Percentiles rank a stretch among this genome's conserved stretches.
These are phyloP conservation scores for Cherax quadricarinatus DNA, from an alignment of 1,140 invertebrate genomes.

Conservation along the genomic window DNA sequence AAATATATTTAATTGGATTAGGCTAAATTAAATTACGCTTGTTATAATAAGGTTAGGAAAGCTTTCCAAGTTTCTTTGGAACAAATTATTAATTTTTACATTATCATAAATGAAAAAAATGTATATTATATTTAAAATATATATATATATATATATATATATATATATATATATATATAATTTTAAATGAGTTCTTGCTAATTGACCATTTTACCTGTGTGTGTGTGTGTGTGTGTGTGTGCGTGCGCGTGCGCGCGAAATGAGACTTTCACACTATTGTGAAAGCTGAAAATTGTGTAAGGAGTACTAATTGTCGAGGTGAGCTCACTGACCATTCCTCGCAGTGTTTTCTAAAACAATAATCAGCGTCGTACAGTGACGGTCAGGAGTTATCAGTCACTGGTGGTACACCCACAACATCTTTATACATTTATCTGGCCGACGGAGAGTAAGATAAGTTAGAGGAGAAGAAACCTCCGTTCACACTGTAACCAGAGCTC, in stretches of 20 bases:
- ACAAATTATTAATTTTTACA: too few relatives aligned
- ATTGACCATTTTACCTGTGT: not conserved
- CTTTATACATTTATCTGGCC: not conserved
- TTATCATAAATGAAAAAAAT: too few relatives aligned
- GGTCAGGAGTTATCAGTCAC: not conserved
- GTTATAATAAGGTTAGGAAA: too few relatives aligned
- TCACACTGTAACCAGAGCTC: not conserved
- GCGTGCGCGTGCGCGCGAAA: not conserved
- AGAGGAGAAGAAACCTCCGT: not conserved
- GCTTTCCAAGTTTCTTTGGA: too few relatives aligned
- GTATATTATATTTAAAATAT: too few relatives aligned
- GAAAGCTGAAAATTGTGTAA: too few relatives aligned
- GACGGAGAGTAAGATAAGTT: not conserved
- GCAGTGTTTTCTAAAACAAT: not conserved
- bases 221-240: not conserved
- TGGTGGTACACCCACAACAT: not conserved
- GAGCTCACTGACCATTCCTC: not conserved
- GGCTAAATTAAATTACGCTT: too few relatives aligned
- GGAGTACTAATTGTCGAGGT: too few relatives aligned
- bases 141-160: too few relatives aligned
- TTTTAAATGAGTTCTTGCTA: too few relatives aligned
- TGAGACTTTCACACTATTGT: not conserved
- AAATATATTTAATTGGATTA: too few relatives aligned
- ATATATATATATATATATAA: too few relatives aligned
- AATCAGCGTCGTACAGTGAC: not conserved